phyloP scores from a whole-genome alignment of 1,140 invertebrate species.

The Trichomalopsis sarcophagae region DNA sequence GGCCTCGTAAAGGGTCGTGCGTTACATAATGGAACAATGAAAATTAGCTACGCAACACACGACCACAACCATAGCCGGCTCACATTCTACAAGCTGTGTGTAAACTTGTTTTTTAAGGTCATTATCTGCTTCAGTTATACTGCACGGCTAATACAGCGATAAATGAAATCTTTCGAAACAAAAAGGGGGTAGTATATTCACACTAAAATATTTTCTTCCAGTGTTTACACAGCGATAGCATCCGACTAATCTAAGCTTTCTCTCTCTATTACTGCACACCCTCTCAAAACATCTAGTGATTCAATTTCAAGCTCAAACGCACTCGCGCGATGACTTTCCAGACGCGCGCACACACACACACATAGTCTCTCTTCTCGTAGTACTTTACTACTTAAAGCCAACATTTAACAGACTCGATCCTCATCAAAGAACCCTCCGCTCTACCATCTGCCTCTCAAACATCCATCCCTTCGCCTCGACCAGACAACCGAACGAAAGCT shows the following conservation, averaged over 20 bases:
- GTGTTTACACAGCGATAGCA: background rate
- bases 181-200: background rate
- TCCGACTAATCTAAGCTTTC: background rate
- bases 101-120: no score
- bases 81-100: no score
- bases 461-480: background rate
- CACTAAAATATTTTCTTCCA: background rate
- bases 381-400: background rate
- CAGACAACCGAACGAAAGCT: background rate
- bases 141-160: no score
- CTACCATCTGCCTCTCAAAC: background rate
- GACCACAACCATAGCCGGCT: no score
- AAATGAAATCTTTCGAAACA: background rate
- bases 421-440: conserved; percentile 3
- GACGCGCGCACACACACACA: background rate
- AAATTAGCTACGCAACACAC: no score
- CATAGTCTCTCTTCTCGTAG: background rate
- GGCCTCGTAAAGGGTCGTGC: no score
- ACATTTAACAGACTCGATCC: conserved; percentile 17
- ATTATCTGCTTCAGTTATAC: no score
- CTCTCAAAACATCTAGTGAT: background rate
- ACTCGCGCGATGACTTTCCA: background rate
- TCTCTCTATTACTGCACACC: background rate
- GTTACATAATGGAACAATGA: no score
- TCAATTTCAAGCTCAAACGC: conserved; percentile 7